Evolutionary conservation across 2,888 invertebrate species (phyloP), one percentile per base, ranked within the genome.

Genomic region (Cataglyphis albicans): DNA sequence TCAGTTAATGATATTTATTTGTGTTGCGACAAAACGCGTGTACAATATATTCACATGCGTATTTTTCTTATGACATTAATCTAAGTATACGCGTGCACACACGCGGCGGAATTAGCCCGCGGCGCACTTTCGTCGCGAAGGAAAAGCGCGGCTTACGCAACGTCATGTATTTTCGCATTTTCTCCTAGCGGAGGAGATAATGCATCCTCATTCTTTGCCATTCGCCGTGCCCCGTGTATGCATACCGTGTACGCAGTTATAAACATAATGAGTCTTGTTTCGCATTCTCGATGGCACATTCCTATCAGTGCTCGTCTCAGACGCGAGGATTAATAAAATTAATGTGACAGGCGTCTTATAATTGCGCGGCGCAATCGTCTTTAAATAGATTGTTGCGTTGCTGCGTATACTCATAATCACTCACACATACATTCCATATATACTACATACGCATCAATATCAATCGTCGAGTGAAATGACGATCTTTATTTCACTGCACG

Each of bases 231-330:
- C 52, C 64, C 61, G 55, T 38, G 52, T 63, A 29, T 76, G 57
- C 70, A 75, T 85, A 73, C 32, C 64, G 6, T 25, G 6, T 25
- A 59, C 21, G 75, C 63, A 67, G n/a, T 65, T 73, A 48, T n/a
- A 70, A 78, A 72, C 25, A 41, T 82, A 84, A 86, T 59, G 81
- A 91, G 90, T 92, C 89, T 87, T 88, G 84, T 86, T 78, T 90
- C 88, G 87, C 91, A 86, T 91, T 89, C 88, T 91, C 89, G 89
- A 93, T 92, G 91, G 92, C 92, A 92, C 93, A 91, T 92, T 93
- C 92, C 91, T 90, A 88, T 91, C 87, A 91, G 88, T 89, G 90
- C 80, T 83, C 82, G 83, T 84, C 82, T 85, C 86, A 68, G 75
- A 74, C 57, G 59, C 65, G 82, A 84, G 76, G 44, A 59, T 70